Evolutionary conservation across 2,113 vertebrate species (phyloP), one percentile per base, ranked within the genome.

Genomic region (Equus quagga): DNA sequence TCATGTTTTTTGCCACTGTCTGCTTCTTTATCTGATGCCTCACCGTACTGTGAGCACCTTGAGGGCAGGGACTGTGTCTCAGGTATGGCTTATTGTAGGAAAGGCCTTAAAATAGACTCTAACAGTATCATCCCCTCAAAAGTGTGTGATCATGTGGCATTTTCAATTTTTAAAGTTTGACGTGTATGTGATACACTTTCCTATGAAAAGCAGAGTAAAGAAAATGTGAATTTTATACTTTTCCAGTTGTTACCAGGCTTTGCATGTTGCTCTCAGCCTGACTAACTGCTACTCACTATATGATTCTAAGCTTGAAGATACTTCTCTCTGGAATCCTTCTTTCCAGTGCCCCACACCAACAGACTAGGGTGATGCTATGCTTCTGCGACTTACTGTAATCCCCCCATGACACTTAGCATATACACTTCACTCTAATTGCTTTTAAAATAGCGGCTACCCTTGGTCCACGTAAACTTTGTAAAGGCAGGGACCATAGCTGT

Each of bases 281-380:
- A 26, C 49, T 56, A 60, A 82, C 33, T 93, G n/a, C 24, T 69
- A 26, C 3, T 9, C 8, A 44, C 11, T 41, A 0, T 72, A 1
- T 82, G 17, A 28, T 41, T 91, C 60, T 67, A 65, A 51, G 23
- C 33, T 76, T 36, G 21, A 15, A 80, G 49, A 31, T 11, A 15
- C 21, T 80, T 91, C 8, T 33, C 19, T 67, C 3, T 7, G 17
- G 11, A 51, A 56, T 33, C 10, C 69, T 80, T 15, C 44, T 41
- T 64, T 69, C 6, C n/a, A 19, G 0, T 8, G 17, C 1, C 0
- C 18, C 5, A 10, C 3, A 0, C 21, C 41, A 8, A 49, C 15
- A 24, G 15, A 31, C 2, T 23, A 56, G 18, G 51, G 11, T 44
- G 33, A 24, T 19, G 51, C n/a, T 26, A 0, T 41, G 3, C 60